These are phyloP conservation scores for Polia nebulosa DNA, from an alignment of 2,888 invertebrate species.

Conservation along the genomic window DNA sequence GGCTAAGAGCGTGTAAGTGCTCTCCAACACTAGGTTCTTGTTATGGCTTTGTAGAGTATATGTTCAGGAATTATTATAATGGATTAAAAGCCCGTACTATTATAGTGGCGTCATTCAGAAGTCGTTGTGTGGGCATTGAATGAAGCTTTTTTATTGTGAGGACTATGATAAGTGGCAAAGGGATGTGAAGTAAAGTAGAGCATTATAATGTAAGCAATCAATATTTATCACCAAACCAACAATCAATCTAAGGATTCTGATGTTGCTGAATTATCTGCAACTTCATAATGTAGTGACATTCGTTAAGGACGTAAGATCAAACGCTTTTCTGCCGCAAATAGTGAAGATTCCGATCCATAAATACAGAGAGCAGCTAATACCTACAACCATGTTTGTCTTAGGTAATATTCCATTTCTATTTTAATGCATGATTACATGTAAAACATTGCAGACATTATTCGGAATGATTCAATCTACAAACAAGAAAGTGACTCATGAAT, in stretches of 20 bases:
- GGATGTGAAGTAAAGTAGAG: not conserved
- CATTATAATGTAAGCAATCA: not conserved
- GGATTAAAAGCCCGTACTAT: conserved; percentile 19
- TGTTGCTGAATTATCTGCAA: not conserved
- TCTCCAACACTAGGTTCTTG: conserved; percentile 53
- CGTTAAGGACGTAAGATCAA: not conserved
- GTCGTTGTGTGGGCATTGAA: not conserved
- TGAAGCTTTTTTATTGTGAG: not conserved
- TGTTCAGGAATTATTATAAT: conserved; percentile 39
- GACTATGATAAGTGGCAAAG: not conserved
- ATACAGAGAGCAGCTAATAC: conserved; percentile 2
- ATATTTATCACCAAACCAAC: not conserved
- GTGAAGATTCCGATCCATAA: not conserved
- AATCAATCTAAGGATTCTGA: not conserved
- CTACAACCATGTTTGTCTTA: conserved; percentile 8
- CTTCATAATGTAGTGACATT: not conserved
- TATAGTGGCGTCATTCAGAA: conserved; percentile 20
- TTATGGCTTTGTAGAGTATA: conserved; percentile 26
- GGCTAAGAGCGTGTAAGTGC: conserved; percentile 58
- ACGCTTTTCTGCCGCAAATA: conserved; percentile 2
- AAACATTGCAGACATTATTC: conserved; percentile 30
- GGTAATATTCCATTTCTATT: conserved; percentile 25
- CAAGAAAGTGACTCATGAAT: conserved; percentile 36
- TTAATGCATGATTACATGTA: conserved; percentile 33
- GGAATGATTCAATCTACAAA: conserved; percentile 46